Base-by-base conservation (phyloP, 2,888 invertebrate species). In the Buathra laborator region DNA sequence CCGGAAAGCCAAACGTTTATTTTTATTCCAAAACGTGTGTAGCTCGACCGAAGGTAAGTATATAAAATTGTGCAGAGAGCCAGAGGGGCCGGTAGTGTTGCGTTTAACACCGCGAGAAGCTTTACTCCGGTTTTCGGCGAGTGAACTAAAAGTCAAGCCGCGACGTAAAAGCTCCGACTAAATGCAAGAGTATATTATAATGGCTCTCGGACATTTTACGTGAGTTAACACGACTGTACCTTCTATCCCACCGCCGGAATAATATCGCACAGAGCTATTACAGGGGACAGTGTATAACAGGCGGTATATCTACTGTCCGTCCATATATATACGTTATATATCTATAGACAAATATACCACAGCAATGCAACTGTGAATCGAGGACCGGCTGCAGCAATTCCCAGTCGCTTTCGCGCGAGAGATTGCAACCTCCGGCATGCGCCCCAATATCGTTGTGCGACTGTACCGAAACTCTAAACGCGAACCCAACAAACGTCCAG, bases 111-210 rank as follows among this genome's bases (percentile, higher is more conserved):
- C 51, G 43, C 43, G 12, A n/a, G 70, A 51, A 14, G 46, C 29
- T 62, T 72, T 80, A 24, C 56, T 56, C 71, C 48, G 53, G 48
- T 64, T 62, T 66, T 68, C 44, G 19, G 24, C 44, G 19, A 16
- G 71, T 64, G 62, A 46, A 24, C n/a, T 37, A 12, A 59, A 44
- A 59, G 71, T 79, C 78, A 43, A 79, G 78, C 48, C 14, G 37
- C n/a, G 16, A 32, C 46, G 32, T 67, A 24, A 67, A 74, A 74
- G 80, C 72, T 66, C 19, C 24, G 72, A 16, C 44, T 74, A 67
- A 80, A 80, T 67, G 19, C 56, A 32, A 29, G 32, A 24, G 43
- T 48, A 80, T 72, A 80, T 72, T 67, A 67, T 67, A 80, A 72
- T 74, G 19, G 46, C 66, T 6, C 32, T 44, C 14, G 66, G 56